Conservation (phyloP, 2,888 invertebrate species). For the Eilema sororculum region DNA sequence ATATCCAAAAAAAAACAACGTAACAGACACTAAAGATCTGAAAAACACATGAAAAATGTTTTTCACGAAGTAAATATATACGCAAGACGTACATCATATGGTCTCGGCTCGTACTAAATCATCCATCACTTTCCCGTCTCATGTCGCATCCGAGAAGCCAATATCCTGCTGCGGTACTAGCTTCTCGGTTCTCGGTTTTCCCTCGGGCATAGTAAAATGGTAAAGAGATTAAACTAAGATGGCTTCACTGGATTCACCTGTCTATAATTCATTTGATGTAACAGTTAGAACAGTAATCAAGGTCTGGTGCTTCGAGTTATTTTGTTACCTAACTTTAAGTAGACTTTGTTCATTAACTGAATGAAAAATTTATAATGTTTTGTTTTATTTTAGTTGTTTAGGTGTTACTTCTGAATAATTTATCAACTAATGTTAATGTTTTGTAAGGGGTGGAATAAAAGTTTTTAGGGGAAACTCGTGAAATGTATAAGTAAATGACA, state of each 20-base stretch:
- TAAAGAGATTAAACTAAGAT: constrained; percentile 20
- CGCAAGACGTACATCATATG: constrained; percentile 6
- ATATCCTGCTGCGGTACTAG: constrained; percentile 24
- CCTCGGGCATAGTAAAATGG: constrained; percentile 17
- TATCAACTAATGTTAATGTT: background rate
- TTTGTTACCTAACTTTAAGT: background rate
- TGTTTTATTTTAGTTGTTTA: background rate
- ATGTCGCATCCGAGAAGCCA: constrained; percentile 23
- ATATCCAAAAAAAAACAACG: background rate
- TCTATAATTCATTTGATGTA: constrained; percentile 10
- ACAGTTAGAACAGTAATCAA: background rate
- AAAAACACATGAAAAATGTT: constrained; percentile 1
- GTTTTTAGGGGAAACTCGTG: too few species aligned
- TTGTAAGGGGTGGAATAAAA: too few species aligned
- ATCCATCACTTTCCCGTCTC: constrained; percentile 26
- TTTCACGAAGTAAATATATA: background rate
- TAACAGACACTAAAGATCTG: background rate
- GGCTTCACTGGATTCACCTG: constrained; percentile 11
- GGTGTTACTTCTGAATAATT: background rate
- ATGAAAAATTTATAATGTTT: background rate
- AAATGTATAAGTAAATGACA: too few species aligned
- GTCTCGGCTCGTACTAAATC: constrained; percentile 19
- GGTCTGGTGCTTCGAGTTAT: constrained; percentile 1
- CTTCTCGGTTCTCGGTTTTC: constrained; percentile 10
- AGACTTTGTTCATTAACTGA: background rate